A percentile compares a stretch with the other conserved stretches of the same genome.
phyloP scores from a whole-genome alignment of 2,113 vertebrate species.

The Odontesthes bonariensis region DNA sequence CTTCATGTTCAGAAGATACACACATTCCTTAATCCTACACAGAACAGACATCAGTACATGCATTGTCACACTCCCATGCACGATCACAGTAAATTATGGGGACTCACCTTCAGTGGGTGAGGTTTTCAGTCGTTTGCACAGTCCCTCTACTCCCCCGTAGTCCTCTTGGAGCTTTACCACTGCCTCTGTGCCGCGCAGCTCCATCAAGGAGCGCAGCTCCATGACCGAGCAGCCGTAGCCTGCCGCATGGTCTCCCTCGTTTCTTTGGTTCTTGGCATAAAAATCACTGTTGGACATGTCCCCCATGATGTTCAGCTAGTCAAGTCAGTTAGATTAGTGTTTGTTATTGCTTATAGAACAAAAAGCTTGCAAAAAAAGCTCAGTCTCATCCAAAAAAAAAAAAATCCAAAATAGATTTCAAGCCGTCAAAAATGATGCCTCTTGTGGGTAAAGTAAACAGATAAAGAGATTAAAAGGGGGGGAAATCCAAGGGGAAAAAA shows the following conservation, averaged over 20 bases:
- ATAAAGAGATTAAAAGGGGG: conserved; percentile 42
- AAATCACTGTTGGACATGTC: conserved; percentile 99
- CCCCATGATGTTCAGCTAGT: conserved; percentile 88
- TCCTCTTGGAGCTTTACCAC: conserved; percentile 98
- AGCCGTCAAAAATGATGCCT: conserved; percentile 44
- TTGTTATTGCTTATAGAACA: conserved; percentile 80
- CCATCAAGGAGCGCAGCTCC: conserved; percentile 97
- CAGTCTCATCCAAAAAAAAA: conserved; percentile 52
- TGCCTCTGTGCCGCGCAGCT: conserved; percentile 96
- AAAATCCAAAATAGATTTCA: conserved; percentile 68
- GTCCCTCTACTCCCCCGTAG: conserved; percentile 92
- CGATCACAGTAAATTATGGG: conserved; percentile 6
- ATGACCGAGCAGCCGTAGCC: conserved; percentile 93
- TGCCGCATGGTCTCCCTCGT: conserved; percentile 89
- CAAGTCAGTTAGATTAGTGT: conserved; percentile 64
- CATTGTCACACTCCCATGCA: conserved; percentile 31
- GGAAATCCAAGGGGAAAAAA: conserved; percentile 40
- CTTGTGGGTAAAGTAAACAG: conserved; percentile 42
- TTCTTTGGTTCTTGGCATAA: conserved; percentile 99
- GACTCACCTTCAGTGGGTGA: conserved; percentile 95
- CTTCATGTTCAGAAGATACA: not conserved
- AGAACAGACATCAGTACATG: conserved; percentile 11
- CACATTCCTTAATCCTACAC: conserved; percentile 21
- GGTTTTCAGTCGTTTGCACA: conserved; percentile 95
- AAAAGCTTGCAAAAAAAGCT: conserved; percentile 62